Percentiles rank a stretch among this genome's conserved stretches.
Conservation (phyloP, 2,797 vertebrate species). For the Micromesistius poutassou region DNA sequence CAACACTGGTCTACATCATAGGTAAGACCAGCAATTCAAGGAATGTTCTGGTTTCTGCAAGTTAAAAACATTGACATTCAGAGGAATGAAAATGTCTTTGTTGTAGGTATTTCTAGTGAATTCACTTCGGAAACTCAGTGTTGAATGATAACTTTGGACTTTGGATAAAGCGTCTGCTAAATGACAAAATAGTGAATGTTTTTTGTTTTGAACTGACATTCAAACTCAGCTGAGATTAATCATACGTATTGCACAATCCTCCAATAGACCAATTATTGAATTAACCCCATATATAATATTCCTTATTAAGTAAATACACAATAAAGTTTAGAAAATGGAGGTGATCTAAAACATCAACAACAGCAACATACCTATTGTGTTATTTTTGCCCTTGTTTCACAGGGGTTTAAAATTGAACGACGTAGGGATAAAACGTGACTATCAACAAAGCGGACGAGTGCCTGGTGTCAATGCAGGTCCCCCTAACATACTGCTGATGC, state of each 20-base stretch:
- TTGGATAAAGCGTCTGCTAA: neutral
- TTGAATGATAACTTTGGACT: neutral
- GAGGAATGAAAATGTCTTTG: neutral
- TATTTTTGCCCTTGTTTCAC: constrained; percentile 11
- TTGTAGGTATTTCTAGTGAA: neutral
- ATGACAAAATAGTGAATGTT: neutral
- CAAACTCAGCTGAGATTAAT: neutral
- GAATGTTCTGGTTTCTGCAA: neutral
- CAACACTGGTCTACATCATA: constrained; percentile 1
- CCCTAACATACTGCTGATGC: constrained; percentile 63
- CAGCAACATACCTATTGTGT: neutral
- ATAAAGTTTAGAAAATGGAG: neutral
- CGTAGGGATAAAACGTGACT: constrained; percentile 15
- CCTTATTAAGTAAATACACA: neutral
- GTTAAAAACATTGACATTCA: neutral
- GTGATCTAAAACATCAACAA: neutral
- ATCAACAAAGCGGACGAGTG: constrained; percentile 40
- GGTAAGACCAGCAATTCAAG: neutral
- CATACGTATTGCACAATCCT: neutral
- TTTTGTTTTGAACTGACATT: neutral
- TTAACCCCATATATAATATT: neutral
- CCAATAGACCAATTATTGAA: neutral
- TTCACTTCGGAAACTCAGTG: neutral
- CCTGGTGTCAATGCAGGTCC: constrained; percentile 53
- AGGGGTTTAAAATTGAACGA: constrained; percentile 18